Evolutionary conservation across 53 echinoderm and acorn worm genomes (phyloP), one percentile per base, ranked within the genome.

Genomic region (Holothuria leucospilota): DNA sequence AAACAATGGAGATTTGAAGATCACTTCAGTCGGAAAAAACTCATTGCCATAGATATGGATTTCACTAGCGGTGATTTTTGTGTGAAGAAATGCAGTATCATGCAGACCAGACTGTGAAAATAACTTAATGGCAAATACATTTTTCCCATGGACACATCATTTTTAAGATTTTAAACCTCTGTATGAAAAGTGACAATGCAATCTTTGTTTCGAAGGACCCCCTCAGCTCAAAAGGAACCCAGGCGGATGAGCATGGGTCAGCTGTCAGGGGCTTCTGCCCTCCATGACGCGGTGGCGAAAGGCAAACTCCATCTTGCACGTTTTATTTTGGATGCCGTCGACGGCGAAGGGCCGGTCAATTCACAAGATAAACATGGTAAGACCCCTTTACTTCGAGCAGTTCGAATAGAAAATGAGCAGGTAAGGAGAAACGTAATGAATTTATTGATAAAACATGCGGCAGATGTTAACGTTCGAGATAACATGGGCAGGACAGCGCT

Each of bases 241-340:
- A 90, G 96, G 2, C 85, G 95, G n/a, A 84, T 82, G 23, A 99
- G 99, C 69, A 88, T 95, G 58, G 99, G 99, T 0, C 99, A 99
- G 70, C 59, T 92, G 0, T 99, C 99, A 16, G 99, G 95, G 11
- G 94, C 93, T 12, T 68, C 87, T 11, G 99, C 99, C 69, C 80
- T 99, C 21, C 95, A 99, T 67, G 94, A 95, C 26, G 99, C 99
- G 21, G 92, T 98, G 10, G 93, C 92, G 4, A 99, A 99, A 68
- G 99, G 99, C 15, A 99, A 99, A 82, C 80, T 92, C 30, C 99
- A 95, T 79, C 94, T 99, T 20, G 92, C 95, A 18, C 90, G 89
- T 41, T 99, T 99, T 72, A 95, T 99, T 63, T 68, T 99, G 42
- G 99, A 99, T 59, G 99, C 99, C 4, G 93, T 95, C 4, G 99